Percentiles rank a stretch among this genome's conserved stretches.
Conservation (phyloP, 2,888 invertebrate genomes). For the Leptopilina syphax region DNA sequence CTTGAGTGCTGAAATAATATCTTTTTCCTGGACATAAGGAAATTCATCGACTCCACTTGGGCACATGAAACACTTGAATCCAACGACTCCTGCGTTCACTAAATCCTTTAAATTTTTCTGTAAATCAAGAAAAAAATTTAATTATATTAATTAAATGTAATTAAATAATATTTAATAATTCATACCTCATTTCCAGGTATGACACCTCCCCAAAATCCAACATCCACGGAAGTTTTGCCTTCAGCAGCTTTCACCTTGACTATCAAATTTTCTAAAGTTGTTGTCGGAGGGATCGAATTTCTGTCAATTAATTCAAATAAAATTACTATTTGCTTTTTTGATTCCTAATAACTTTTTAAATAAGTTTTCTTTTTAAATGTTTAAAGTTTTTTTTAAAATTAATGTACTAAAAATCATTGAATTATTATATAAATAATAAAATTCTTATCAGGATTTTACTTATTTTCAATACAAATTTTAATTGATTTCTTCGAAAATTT, state of each 20-base stretch:
- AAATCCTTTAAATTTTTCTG: slow-evolving; percentile 80
- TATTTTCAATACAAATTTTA: no score
- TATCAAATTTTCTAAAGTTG: slow-evolving; percentile 81
- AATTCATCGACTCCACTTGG: slow-evolving; percentile 85
- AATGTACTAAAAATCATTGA: no score
- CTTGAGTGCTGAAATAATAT: slow-evolving; percentile 80
- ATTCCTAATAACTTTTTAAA: no score
- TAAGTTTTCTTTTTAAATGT: no score
- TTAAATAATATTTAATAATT: slow-evolving; percentile 21
- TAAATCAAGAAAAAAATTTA: slow-evolving; percentile 45
- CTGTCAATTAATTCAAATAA: slow-evolving; percentile 71
- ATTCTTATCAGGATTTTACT: no score
- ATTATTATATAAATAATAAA: no score
- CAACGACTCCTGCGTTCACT: slow-evolving; percentile 83
- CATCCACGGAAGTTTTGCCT: slow-evolving; percentile 82
- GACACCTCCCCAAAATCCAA: slow-evolving; percentile 90
- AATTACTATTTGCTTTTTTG: no score
- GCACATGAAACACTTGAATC: slow-evolving; percentile 86
- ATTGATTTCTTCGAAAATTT: no score
- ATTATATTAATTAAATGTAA: background rate
- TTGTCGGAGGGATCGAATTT: slow-evolving; percentile 86
- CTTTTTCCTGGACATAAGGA: slow-evolving; percentile 79
- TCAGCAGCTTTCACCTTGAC: slow-evolving; percentile 81
- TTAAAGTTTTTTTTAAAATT: background rate
- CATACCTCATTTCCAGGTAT: slow-evolving; percentile 83